Conservation (phyloP, 2,797 vertebrate genomes). For the Sebastiscus albofasciatus region DNA sequence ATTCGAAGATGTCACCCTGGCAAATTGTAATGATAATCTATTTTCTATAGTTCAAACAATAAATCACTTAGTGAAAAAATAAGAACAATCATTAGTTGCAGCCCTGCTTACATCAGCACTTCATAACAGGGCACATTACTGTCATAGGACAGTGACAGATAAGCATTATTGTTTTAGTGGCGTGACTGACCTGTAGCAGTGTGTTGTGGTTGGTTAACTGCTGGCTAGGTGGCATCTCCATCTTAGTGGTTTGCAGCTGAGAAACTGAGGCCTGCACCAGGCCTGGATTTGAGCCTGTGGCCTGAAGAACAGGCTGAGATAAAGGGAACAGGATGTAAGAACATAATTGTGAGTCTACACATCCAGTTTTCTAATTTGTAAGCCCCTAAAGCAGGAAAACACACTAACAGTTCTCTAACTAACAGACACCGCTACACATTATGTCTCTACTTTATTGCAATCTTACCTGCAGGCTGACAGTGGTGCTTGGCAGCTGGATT, state of each 20-base stretch:
- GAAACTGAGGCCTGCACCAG: conserved; percentile 80
- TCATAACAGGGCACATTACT: not conserved
- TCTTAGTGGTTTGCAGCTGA: conserved; percentile 81
- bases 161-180: not conserved
- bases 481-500: conserved; percentile 89
- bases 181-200: conserved; percentile 86
- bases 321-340: not conserved
- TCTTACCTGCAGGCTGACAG: conserved; percentile 89
- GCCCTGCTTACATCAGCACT: not conserved
- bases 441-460: not conserved
- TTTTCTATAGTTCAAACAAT: not conserved
- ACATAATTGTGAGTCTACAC: not conserved
- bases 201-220: conserved; percentile 81
- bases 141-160: not conserved
- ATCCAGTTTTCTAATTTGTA: not conserved
- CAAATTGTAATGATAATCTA: not conserved
- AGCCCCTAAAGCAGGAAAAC: not conserved
- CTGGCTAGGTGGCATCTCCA: conserved; percentile 76
- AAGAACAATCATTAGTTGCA: not conserved
- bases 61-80: not conserved
- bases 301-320: conserved; percentile 85
- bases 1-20: not conserved
- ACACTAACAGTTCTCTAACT: not conserved
- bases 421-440: not conserved
- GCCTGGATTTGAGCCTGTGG: conserved; percentile 79